A percentile compares a stretch with the other conserved stretches of the same genome.
phyloP scores from a whole-genome alignment of 1,140 invertebrate genomes.

The Trichogramma pretiosum region DNA sequence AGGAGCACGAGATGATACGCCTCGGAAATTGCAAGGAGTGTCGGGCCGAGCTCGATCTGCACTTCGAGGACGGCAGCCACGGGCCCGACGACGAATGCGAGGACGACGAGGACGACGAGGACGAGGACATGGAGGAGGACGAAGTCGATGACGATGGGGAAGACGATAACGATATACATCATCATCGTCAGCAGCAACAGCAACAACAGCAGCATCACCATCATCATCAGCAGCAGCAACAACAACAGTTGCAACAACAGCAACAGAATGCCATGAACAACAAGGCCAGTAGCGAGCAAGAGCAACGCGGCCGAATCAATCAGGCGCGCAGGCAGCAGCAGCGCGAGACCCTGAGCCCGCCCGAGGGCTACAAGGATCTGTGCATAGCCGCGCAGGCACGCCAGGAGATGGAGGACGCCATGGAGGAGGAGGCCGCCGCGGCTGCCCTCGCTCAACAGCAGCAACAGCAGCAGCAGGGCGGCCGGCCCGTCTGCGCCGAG shows the following conservation, averaged over 20 bases:
- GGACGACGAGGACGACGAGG: constrained; percentile 27
- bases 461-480: constrained; percentile 26
- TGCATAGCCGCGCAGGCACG: constrained; percentile 29
- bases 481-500: constrained; percentile 21
- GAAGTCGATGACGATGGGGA: constrained; percentile 33
- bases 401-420: constrained; percentile 17
- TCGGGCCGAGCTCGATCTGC: constrained; percentile 37
- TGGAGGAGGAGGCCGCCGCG: constrained; percentile 24
- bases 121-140: constrained; percentile 49
- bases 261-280: not conserved
- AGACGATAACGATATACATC: too few relatives aligned
- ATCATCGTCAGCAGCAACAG: too few relatives aligned
- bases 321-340: constrained; percentile 29
- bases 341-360: constrained; percentile 73
- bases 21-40: constrained; percentile 51
- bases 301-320: constrained; percentile 31
- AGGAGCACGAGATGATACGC: constrained; percentile 60
- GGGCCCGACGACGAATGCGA: constrained; percentile 20
- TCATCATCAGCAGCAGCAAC: constrained; percentile 5
- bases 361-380: constrained; percentile 76
- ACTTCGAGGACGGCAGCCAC: constrained; percentile 27
- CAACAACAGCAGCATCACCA: constrained; percentile 12
- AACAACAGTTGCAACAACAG: constrained; percentile 27
- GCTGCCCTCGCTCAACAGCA: constrained; percentile 36
- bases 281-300: constrained; percentile 13